Base-by-base conservation (phyloP, 2,797 vertebrate genomes). In the Psittacula derbiana region DNA sequence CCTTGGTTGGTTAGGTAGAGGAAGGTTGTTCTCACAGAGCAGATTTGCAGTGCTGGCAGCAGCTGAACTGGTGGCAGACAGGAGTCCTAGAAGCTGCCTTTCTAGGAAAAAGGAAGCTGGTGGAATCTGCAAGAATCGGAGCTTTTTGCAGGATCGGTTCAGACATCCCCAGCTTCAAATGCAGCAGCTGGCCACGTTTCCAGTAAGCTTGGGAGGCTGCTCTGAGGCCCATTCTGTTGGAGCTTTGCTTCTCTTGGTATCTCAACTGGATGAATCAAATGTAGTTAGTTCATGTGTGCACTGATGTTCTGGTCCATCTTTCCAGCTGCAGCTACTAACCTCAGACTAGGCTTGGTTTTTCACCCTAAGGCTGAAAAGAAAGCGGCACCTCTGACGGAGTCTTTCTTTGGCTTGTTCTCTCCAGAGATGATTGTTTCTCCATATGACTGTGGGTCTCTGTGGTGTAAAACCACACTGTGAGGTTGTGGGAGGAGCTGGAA, bases 401-500 rank as follows among this genome's bases (percentile, higher is more conserved):
- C 31, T 67, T 36, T 49, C 30, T 88, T 70, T 38, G 64, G n/a
- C 38, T 78, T 78, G 8, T 36, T 91, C 52, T 76, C 69, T 61
- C 14, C 31, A 72, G 78, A 61, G 53, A 19, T 72, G 53, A 25
- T 88, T 30, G 16, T 88, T 93, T n/a, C 12, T 81, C 58, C 6
- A 3, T 57, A 20, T 6, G 20, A 15, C 58, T 80, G 19, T 10
- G 4, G 25, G 70, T 85, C 23, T 21, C 25, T 61, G 41, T 57
- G 12, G 24, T n/a, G 10, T 92, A 70, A 94, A 96, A 95, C 62
- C 47, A 8, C 52, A 23, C 10, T 2, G 7, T 69, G 18, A 30
- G 55, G 31, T 46, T 92, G 69, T 49, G 57, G 87, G 71, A 76
- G 82, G 86, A 95, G 66, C 80, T 84, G 27, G 50, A 66, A 86